Evolutionary conservation across 35 echinoderm and acorn worm genomes (phyloP).

Genomic region (Stichopus chloronotus): DNA sequence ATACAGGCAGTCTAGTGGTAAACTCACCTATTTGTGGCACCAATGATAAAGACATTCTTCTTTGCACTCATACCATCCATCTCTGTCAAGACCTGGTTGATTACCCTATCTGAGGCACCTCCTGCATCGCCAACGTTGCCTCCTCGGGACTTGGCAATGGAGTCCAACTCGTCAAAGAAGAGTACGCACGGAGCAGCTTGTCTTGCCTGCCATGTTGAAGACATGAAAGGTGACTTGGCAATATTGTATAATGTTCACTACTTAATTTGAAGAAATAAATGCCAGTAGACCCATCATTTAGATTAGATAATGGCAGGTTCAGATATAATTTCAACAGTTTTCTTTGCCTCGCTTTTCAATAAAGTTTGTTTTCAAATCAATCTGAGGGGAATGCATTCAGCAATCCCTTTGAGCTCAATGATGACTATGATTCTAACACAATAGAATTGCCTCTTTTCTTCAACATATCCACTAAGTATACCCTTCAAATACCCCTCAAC

Average conservation of each 20-base stretch:
- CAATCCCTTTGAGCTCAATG: no score
- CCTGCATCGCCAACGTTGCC: conserved; percentile 96
- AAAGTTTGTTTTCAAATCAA: no score
- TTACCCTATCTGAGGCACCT: conserved; percentile 91
- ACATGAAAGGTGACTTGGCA: not conserved
- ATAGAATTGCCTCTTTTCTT: no score
- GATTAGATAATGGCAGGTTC: no score
- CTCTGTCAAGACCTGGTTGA: conserved; percentile 96
- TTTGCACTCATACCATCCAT: conserved; percentile 97
- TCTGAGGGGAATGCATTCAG: no score
- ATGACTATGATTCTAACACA: no score
- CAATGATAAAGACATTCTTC: conserved; percentile 99
- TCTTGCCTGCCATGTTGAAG: conserved; percentile 69
- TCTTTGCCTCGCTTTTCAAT: no score
- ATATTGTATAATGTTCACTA: not conserved
- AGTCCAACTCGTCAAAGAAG: conserved; percentile 99
- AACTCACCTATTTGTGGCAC: conserved; percentile 91
- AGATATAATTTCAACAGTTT: no score
- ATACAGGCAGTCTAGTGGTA: not conserved
- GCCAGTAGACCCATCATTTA: no score
- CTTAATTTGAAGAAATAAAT: no score
- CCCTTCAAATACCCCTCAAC: no score
- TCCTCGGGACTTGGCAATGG: conserved; percentile 98
- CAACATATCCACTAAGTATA: no score
- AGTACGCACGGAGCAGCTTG: conserved; percentile 98